phyloP scores from a whole-genome alignment of 2,113 vertebrate genomes.

The Desmodus rotundus region DNA sequence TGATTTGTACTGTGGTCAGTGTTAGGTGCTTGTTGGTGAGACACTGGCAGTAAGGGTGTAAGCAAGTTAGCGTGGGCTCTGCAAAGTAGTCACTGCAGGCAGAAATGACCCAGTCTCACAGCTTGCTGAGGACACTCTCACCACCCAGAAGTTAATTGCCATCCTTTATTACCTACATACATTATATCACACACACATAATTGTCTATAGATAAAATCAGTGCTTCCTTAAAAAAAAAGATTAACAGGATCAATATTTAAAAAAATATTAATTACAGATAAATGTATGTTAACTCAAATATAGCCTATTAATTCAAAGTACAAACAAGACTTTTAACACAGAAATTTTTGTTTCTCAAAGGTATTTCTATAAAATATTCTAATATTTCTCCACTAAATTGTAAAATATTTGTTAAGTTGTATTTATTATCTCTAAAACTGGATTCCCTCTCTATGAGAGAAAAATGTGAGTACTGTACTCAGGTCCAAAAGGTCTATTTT shows the following conservation, averaged over 20 bases:
- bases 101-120: slow-evolving; percentile 20
- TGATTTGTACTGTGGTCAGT: not conserved
- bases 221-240: not conserved
- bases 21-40: not conserved
- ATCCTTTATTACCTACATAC: not conserved
- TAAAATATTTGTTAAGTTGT: slow-evolving; percentile 54
- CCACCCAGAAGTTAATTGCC: not conserved
- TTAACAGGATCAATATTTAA: not conserved
- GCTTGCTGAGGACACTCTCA: not conserved
- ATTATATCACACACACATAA: not conserved
- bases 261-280: slow-evolving; percentile 21
- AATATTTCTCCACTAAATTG: not conserved
- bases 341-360: slow-evolving; percentile 26
- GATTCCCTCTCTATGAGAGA: slow-evolving; percentile 75
- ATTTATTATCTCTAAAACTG: slow-evolving; percentile 66
- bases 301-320: slow-evolving; percentile 20
- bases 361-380: slow-evolving; percentile 30
- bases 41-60: not conserved
- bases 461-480: slow-evolving; percentile 92
- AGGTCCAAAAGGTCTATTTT: slow-evolving; percentile 90
- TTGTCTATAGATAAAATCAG: not conserved
- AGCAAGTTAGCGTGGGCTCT: not conserved
- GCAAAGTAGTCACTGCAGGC: not conserved
- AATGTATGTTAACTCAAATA: not conserved
- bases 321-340: slow-evolving; percentile 32